phyloP scores from a whole-genome alignment of 1,140 invertebrate genomes.

The Drosophila mojavensis region DNA sequence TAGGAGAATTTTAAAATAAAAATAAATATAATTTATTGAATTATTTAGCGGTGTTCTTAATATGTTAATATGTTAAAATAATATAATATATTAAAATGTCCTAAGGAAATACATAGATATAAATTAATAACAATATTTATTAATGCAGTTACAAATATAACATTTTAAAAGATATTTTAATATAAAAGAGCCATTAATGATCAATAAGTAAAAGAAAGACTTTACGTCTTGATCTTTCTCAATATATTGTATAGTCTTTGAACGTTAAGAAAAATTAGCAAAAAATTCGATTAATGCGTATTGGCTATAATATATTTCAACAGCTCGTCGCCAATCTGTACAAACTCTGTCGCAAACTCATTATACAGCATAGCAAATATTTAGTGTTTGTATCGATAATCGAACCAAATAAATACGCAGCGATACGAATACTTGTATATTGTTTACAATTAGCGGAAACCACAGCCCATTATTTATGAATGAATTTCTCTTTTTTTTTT shows the following conservation, averaged over 20 bases:
- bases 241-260: neutral
- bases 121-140: too few relatives aligned
- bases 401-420: slow-evolving; percentile 53
- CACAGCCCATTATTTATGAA: slow-evolving; percentile 60
- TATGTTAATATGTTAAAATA: too few relatives aligned
- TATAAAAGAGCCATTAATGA: too few relatives aligned
- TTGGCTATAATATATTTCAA: slow-evolving; percentile 25
- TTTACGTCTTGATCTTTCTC: too few relatives aligned
- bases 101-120: too few relatives aligned
- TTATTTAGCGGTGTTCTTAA: too few relatives aligned
- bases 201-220: too few relatives aligned
- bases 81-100: too few relatives aligned
- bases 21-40: too few relatives aligned
- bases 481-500: slow-evolving; percentile 23
- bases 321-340: slow-evolving; percentile 58
- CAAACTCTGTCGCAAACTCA: slow-evolving; percentile 58
- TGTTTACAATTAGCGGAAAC: slow-evolving; percentile 58
- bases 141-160: too few relatives aligned
- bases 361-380: slow-evolving; percentile 51
- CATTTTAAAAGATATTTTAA: too few relatives aligned
- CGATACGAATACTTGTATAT: slow-evolving; percentile 15
- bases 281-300: neutral
- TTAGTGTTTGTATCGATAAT: slow-evolving; percentile 57
- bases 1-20: too few relatives aligned
- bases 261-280: neutral